Base-by-base conservation (phyloP, 2,888 invertebrate species). In the Orthosia gracilis region DNA sequence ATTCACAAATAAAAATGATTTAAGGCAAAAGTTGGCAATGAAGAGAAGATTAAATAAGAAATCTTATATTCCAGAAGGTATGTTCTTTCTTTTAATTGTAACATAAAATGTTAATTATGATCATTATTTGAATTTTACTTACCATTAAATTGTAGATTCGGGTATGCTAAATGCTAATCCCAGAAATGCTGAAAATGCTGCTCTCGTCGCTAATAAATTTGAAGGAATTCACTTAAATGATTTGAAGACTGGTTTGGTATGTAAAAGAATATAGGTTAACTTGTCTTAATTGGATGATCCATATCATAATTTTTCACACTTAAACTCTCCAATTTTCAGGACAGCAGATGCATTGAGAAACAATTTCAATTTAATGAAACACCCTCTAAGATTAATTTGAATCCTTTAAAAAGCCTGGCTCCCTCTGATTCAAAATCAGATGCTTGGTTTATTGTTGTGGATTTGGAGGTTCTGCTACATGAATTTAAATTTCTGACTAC, bases 361-460 rank as follows among this genome's bases (percentile, higher is more conserved):
- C 62, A 73, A n/a, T n/a, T 73, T 31, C 73, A 81, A n/a, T n/a
- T 73, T 23, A 71, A 81, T 61, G 70, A 66, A 63, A 49, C n/a
- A 17, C 31, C 72, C 40, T 69, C 66, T 18, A 86, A 65, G 52
- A 76, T 92, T 31, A 88, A 93, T 87, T 78, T 93, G 70, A 80
- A 84, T 49, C 78, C 86, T 11, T 73, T 94, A 21, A 93, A 90
- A 86, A 80, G 80, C 40, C 67, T 91, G 55, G 89, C 91, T 3
- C 74, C 82, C 17, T 54, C 81, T 12, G 66, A 83, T 72, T 76
- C 78, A n/a, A 79, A 87, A 64, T 31, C 78, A 55, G 85, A 89
- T 62, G 82, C 82, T 47, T 95, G 93, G 94, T 94, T 91, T 80
- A 91, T 96, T 77, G 91, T 94, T 12, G 89, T 91, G 13, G 95